Evolutionary conservation across 1,140 invertebrate species (phyloP), one percentile per base, ranked within the genome.

Genomic region (Chelonus insularis): DNA sequence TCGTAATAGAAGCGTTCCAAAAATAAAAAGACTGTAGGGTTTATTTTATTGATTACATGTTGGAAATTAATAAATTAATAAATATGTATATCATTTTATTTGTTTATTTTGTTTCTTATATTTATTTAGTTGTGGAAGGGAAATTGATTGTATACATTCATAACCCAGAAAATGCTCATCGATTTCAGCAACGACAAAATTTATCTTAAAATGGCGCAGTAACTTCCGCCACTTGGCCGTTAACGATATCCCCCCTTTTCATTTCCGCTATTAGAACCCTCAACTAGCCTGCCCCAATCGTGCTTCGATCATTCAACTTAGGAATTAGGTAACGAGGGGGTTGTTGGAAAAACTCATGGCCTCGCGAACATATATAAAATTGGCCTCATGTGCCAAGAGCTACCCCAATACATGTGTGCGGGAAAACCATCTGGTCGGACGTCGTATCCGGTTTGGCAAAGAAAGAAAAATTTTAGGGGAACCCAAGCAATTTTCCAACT

Each of bases 1-100:
- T 78, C 84, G 86, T 68, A 84, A 84, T 68, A 87, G 85, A 65
- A 88, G 85, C 72, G 47, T 78, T 18, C 73, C 74, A 0, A 79
- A 77, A 68, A 8, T 72, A 12, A 70, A 68, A 18, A 68, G 61
- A 59, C 71, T 68, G 55, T 72, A 67, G 39, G 11, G 1, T 36
- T 37, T 48, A 11, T 36, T 36, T 8, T 25, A 23, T 51, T 20
- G 34, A 18, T 54, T 52, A 20, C n/a, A 29, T 29, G 25, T 29
- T 29, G 25, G 25, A 29, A n/a, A n/a, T n/a, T n/a, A n/a, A n/a
- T n/a, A n/a, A n/a, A 50, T 25, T 3, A 39, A 39, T 20, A 39
- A 21, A 1, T n/a, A 1, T 41, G 39, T 11, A n/a, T n/a, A 41
- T 11, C 9, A 41, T 41, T 11, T 11, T 41, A n/a, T 12, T 12